Percentiles rank a stretch among this genome's conserved stretches.
phyloP scores from a whole-genome alignment of 1,140 invertebrate species.

The Cydia strobilella region DNA sequence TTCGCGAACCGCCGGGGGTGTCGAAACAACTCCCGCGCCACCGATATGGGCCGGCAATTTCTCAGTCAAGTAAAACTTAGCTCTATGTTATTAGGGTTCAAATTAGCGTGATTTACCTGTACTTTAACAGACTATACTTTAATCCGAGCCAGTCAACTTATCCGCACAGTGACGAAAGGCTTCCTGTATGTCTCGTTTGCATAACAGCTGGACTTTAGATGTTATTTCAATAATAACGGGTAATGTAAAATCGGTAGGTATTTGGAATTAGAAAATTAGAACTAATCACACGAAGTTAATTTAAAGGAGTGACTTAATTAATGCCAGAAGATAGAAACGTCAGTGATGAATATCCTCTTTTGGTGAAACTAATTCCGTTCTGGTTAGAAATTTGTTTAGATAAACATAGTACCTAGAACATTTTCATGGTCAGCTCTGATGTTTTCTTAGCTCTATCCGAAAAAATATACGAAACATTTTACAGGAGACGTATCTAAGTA shows the following conservation, averaged over 20 bases:
- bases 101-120: not conserved
- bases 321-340: too few relatives aligned
- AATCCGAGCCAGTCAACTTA: conserved; percentile 19
- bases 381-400: too few relatives aligned
- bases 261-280: not conserved
- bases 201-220: conserved; percentile 10
- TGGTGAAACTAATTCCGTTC: too few relatives aligned
- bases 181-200: conserved; percentile 25
- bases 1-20: conserved; percentile 14
- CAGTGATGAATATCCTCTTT: too few relatives aligned
- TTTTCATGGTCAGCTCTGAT: too few relatives aligned
- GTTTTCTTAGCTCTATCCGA: too few relatives aligned
- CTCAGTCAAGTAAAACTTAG: not conserved
- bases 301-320: too few relatives aligned
- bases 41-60: not conserved
- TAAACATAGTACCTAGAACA: too few relatives aligned
- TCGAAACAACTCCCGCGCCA: conserved; percentile 7
- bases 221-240: conserved; percentile 10
- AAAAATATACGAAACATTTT: not conserved
- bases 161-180: conserved; percentile 15
- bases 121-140: conserved; percentile 12
- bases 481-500: not conserved
- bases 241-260: not conserved
- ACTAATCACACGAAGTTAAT: too few relatives aligned
- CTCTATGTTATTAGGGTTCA: not conserved